Evolutionary conservation across 2,797 vertebrate genomes (phyloP), one percentile per base, ranked within the genome.

Genomic region (Acestrorhynchus altus): DNA sequence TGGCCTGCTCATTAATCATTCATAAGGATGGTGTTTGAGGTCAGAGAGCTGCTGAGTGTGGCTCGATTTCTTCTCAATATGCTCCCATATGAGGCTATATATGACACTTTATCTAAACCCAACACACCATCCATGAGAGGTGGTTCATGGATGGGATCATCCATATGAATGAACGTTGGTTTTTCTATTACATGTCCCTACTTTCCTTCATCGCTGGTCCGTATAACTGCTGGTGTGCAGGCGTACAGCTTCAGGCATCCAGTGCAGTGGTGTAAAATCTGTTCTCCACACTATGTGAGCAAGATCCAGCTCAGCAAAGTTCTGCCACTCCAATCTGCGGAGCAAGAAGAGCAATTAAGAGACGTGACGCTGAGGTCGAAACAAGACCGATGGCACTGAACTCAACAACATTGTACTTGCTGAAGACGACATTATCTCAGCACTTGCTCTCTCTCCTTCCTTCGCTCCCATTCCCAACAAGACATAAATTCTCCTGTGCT

Each of bases 1-100:
- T 47, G 64, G 52, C 39, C 47, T 60, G 64, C 47, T 79, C 71
- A 74, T 79, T 49, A 74, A 74, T 69, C 46, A 74, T 79, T 74
- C 63, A 74, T 68, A 68, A 67, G 24, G 9, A 52, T 9, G 16
- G 35, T 69, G 71, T 51, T 54, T 74, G 64, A 61, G 71, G 71
- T 79, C 64, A 69, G 63, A 35, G 9, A 42, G 54, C 56, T 74
- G 28, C 47, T 2, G 31, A 35, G 31, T 35, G 64, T 54, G 20
- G 51, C 61, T 66, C 64, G 60, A 73, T 16, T 47, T 31, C 26
- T 59, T 26, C 26, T 15, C 56, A 5, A 4, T 65, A 42, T 65
- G 10, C 9, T 59, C 39, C 44, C 35, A 26, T 39, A 26, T 47
- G 51, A 47, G 40, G 12, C 22, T 12, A 18, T 4, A 18, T 4